Percentiles rank a stretch among this genome's conserved stretches.
Evolutionary conservation across 2,797 vertebrate species (phyloP).

Genomic region (Lutjanus campechanus): DNA sequence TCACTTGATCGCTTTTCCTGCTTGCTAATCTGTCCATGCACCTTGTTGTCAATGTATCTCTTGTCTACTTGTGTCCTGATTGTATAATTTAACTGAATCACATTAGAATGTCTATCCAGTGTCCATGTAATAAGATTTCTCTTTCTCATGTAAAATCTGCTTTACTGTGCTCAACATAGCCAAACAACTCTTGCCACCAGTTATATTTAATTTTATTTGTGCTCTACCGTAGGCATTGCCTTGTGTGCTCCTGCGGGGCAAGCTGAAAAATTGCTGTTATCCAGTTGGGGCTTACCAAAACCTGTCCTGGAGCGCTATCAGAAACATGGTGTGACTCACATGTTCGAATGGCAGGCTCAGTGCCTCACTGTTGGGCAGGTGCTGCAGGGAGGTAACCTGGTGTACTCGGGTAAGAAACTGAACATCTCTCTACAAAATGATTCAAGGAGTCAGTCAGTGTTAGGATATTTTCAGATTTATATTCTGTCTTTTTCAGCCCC

Average conservation of each 20-base stretch:
- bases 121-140: background rate
- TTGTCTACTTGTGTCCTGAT: background rate
- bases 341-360: slow-evolving; percentile 99
- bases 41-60: background rate
- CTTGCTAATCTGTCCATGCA: background rate
- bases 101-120: background rate
- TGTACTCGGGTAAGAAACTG: slow-evolving; percentile 92
- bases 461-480: background rate
- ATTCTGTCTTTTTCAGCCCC: slow-evolving; percentile 87
- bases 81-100: background rate
- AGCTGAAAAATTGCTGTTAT: slow-evolving; percentile 90
- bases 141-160: background rate
- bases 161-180: slow-evolving; percentile 2
- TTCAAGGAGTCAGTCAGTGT: background rate
- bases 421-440: background rate
- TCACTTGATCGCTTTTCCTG: background rate
- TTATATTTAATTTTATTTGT: slow-evolving; percentile 10
- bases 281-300: slow-evolving; percentile 94
- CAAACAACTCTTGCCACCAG: background rate
- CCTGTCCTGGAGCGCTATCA: slow-evolving; percentile 91
- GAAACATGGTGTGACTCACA: slow-evolving; percentile 90
- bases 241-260: slow-evolving; percentile 86
- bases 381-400: slow-evolving; percentile 93
- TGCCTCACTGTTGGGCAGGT: slow-evolving; percentile 93
- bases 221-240: slow-evolving; percentile 80